Base-by-base conservation (phyloP, 2,797 vertebrate species). In the Esox lucius region DNA sequence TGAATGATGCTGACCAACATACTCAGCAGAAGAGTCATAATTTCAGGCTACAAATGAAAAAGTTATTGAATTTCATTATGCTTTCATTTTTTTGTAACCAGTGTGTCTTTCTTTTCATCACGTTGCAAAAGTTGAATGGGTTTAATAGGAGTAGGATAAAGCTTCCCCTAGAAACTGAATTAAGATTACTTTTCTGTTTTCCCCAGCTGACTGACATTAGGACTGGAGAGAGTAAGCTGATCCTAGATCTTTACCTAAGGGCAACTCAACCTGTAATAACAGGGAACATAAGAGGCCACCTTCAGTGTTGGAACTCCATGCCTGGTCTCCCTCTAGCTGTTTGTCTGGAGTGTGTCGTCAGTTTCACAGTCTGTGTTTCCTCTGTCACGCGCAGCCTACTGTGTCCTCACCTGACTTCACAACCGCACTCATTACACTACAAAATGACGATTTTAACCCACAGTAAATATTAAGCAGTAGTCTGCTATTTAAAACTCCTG, bases 291-390 rank as follows among this genome's bases (percentile, higher is more conserved):
- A 31, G 6, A 65, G 62, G 28, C 15, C 16, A 33, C 31, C 26
- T 33, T 65, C 15, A 31, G 16, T 33, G 62, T 65, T 31, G 6
- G 15, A 31, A 28, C 28, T 65, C 28, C 62, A 3, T 65, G 26
- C 13, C 31, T 65, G 64, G 31, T 33, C 26, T 28, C 13, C 28
- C 28, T 65, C 64, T 33, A 16, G 64, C 64, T 65, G 64, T 65
- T 31, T 65, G 28, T 65, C 64, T 66, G 64, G 64, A 65, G 64
- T 66, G 62, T 64, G 64, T 66, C 64, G 33, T 4, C 62, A 65
- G 28, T 26, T 33, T 16, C 64, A 11, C 16, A 66, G 33, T 16
- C 28, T n/a, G 64, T 33, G 64, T 61, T 9, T 26, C 24, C 26
- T 42, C 42, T 46, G 9, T 66, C 64, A 33, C 15, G 31, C 16